These are phyloP conservation scores for Bombus fervidus DNA, from an alignment of 1,140 invertebrate species.

Conservation along the genomic window DNA sequence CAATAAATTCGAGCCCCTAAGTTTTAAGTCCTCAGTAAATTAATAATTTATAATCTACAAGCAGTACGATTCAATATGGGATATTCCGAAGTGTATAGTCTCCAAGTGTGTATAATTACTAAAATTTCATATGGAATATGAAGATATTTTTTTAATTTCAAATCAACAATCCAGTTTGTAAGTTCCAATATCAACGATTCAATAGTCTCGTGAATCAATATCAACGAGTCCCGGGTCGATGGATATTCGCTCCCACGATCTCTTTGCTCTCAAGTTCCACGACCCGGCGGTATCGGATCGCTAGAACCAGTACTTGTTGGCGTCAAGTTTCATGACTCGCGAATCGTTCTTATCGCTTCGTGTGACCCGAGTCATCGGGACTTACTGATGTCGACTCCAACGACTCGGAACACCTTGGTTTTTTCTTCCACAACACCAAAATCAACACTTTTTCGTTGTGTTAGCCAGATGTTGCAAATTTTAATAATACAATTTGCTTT, in stretches of 20 bases:
- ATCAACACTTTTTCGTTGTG: background rate
- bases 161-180: background rate
- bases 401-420: background rate
- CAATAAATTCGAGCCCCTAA: background rate
- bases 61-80: too few relatives aligned
- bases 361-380: slow-evolving; percentile 24
- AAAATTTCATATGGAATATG: background rate
- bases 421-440: too few relatives aligned
- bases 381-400: background rate
- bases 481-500: too few relatives aligned
- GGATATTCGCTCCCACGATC: slow-evolving; percentile 51
- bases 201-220: slow-evolving; percentile 11
- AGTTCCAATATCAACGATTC: background rate
- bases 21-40: too few relatives aligned
- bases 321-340: slow-evolving; percentile 50
- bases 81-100: background rate
- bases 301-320: slow-evolving; percentile 46
- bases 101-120: background rate
- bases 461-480: too few relatives aligned
- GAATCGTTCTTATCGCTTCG: slow-evolving; percentile 43
- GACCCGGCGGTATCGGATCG: slow-evolving; percentile 46
- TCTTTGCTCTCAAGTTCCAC: slow-evolving; percentile 49
- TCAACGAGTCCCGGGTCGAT: slow-evolving; percentile 30
- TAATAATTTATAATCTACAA: too few relatives aligned
- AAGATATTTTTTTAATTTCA: background rate